A percentile compares a stretch with the other conserved stretches of the same genome.
These are phyloP conservation scores for Augochlora pura DNA, from an alignment of 1,140 invertebrate genomes.

Conservation along the genomic window DNA sequence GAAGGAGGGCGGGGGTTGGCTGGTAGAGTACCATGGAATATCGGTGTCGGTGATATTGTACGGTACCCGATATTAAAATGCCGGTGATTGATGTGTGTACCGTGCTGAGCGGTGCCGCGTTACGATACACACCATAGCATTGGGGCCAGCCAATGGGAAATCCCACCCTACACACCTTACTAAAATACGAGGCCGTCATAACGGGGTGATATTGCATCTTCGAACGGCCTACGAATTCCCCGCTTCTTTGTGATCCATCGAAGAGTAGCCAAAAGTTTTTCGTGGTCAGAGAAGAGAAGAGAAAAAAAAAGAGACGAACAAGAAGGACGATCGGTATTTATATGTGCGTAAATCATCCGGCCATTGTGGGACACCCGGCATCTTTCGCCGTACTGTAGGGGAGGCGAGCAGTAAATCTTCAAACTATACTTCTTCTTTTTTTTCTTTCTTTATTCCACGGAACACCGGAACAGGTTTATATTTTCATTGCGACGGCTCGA, in stretches of 20 bases:
- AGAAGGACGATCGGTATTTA: constrained; percentile 66
- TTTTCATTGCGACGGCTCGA: background rate
- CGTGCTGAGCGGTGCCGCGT: constrained; percentile 69
- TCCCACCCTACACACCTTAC: constrained; percentile 66
- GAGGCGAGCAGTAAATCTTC: constrained; percentile 44
- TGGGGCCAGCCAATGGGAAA: constrained; percentile 55
- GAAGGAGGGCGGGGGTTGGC: constrained; percentile 20
- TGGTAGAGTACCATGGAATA: constrained; percentile 56
- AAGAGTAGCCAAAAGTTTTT: constrained; percentile 46
- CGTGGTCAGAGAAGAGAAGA: background rate
- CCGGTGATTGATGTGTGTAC: constrained; percentile 80
- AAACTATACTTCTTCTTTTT: constrained; percentile 10
- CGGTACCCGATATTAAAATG: constrained; percentile 80
- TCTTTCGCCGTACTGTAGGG: constrained; percentile 26
- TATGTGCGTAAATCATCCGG: constrained; percentile 67
- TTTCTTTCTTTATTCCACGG: background rate
- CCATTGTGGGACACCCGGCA: constrained; percentile 45
- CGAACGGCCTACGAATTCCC: constrained; percentile 52
- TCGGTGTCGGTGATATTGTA: constrained; percentile 75
- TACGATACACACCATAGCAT: constrained; percentile 40
- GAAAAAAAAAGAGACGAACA: background rate
- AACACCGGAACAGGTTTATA: background rate
- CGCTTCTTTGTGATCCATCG: constrained; percentile 56
- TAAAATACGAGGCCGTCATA: constrained; percentile 77
- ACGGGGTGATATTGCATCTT: constrained; percentile 78